These are phyloP conservation scores for Cryptotis parvus DNA, from an alignment of 2,113 vertebrate species.

Conservation along the genomic window DNA sequence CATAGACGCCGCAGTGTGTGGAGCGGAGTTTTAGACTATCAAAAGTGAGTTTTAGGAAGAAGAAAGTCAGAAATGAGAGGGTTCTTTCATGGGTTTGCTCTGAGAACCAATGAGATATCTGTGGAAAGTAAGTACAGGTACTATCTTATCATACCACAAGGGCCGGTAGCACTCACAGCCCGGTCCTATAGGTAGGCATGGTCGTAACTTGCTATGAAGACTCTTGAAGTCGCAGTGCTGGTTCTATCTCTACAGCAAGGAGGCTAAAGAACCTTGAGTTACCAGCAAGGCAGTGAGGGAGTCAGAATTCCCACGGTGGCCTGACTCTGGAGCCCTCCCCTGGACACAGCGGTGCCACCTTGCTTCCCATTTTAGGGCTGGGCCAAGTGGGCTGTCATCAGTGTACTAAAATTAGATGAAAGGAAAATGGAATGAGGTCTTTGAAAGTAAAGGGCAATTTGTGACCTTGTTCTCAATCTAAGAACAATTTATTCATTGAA, in stretches of 20 bases:
- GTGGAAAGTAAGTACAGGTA: background rate
- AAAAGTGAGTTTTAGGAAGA: background rate
- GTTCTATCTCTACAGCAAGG: background rate
- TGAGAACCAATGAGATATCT: background rate
- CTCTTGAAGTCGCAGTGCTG: background rate
- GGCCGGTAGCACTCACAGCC: no score
- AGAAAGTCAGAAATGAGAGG: background rate
- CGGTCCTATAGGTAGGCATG: no score
- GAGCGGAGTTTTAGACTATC: background rate
- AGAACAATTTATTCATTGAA: background rate
- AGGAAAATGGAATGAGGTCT: background rate
- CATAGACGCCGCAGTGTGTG: background rate
- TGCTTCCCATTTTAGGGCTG: background rate
- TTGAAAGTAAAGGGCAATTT: conserved; percentile 20
- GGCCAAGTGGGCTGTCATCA: background rate
- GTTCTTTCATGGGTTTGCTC: background rate
- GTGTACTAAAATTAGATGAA: background rate
- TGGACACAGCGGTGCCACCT: background rate
- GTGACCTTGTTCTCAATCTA: conserved; percentile 18
- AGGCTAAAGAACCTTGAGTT: background rate
- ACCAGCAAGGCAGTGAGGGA: background rate
- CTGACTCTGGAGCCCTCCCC: background rate
- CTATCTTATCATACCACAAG: no score
- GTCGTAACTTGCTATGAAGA: background rate
- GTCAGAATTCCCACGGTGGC: background rate